phyloP scores from a whole-genome alignment of 1,140 invertebrate genomes.

The Plectus sambesii region DNA sequence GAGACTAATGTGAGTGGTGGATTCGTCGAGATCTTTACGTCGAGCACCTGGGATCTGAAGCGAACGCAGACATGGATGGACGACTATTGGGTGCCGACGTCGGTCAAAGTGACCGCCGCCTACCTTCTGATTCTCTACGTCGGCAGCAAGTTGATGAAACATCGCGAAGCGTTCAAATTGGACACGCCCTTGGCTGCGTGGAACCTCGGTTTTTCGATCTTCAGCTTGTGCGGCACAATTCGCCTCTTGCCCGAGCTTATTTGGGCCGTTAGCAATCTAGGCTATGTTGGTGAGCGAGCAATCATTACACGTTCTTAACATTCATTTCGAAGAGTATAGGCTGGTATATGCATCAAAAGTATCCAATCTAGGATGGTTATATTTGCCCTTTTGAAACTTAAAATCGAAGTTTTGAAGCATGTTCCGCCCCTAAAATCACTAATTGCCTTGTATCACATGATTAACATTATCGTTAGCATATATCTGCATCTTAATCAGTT shows the following conservation, averaged over 20 bases:
- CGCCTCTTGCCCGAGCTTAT: constrained; percentile 36
- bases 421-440: too few relatives aligned
- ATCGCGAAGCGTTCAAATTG: constrained; percentile 35
- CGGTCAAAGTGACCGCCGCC: constrained; percentile 38
- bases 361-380: too few relatives aligned
- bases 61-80: constrained; percentile 36
- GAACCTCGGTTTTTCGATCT: constrained; percentile 42
- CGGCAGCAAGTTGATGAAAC: constrained; percentile 40
- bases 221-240: constrained; percentile 39
- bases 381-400: too few relatives aligned
- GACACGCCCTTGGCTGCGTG: constrained; percentile 30
- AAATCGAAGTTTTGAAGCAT: too few relatives aligned
- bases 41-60: constrained; percentile 32
- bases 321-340: too few relatives aligned
- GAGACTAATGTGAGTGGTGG: too few relatives aligned
- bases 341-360: too few relatives aligned
- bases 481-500: too few relatives aligned
- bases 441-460: too few relatives aligned
- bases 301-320: background rate
- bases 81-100: constrained; percentile 32
- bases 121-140: constrained; percentile 33
- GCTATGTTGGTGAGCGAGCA: constrained; percentile 33
- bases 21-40: constrained; percentile 19
- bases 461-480: constrained; percentile 8
- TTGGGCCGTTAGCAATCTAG: constrained; percentile 22